Conservation (phyloP, 2,113 vertebrate genomes). For the Sus scrofa region DNA sequence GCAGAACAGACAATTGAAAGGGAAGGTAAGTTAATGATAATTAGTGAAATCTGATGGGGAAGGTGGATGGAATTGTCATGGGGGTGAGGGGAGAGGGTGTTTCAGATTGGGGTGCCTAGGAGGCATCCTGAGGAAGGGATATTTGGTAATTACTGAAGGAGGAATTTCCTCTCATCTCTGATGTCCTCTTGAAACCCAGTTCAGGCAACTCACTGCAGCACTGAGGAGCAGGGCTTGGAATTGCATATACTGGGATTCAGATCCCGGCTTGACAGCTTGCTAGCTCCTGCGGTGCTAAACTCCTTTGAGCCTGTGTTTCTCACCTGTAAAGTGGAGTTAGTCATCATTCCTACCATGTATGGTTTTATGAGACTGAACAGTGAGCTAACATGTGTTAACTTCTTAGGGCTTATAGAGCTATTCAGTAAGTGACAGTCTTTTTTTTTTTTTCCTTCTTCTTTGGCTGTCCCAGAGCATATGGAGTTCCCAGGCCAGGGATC, state of each 20-base stretch:
- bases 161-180: neutral
- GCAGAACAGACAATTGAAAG: neutral
- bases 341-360: neutral
- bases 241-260: neutral
- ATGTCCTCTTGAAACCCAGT: neutral
- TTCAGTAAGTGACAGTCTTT: neutral
- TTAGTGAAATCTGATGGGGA: neutral
- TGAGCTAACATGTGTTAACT: neutral
- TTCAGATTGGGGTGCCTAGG: neutral
- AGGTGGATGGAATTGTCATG: neutral
- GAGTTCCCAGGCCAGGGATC: no score
- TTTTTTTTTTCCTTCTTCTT: no score
- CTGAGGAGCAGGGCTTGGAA: neutral
- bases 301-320: constrained; percentile 54
- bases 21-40: neutral
- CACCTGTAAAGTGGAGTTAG: constrained; percentile 42
- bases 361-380: constrained; percentile 1
- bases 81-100: neutral
- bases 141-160: neutral
- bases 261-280: neutral
- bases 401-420: neutral
- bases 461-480: no score
- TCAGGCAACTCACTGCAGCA: neutral
- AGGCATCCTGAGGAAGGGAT: neutral
- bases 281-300: neutral